Percentiles rank a stretch among this genome's conserved stretches.
phyloP scores from a whole-genome alignment of 2,797 vertebrate genomes.

The Falco biarmicus region DNA sequence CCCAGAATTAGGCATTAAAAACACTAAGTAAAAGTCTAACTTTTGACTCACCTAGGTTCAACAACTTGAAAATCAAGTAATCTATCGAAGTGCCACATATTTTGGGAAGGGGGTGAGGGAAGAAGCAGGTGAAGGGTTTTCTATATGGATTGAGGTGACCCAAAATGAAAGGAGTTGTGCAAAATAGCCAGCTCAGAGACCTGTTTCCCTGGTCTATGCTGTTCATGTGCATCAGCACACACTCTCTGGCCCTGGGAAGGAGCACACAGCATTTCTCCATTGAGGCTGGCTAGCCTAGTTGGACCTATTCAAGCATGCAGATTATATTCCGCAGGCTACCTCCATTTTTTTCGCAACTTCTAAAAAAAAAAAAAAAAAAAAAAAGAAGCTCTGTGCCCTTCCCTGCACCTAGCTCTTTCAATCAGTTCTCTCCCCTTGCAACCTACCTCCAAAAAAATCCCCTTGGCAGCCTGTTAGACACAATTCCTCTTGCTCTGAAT shows the following conservation, averaged over 20 bases:
- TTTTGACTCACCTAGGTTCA: background rate
- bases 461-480: background rate
- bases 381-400: background rate
- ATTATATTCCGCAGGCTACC: background rate
- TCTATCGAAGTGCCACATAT: background rate
- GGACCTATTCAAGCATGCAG: background rate
- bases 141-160: background rate
- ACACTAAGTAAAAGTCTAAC: background rate
- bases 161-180: background rate
- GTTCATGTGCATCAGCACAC: fast-evolving
- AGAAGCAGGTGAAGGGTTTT: background rate
- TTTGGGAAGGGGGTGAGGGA: background rate
- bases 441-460: background rate
- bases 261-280: fast-evolving
- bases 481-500: background rate
- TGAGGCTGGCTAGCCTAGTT: background rate
- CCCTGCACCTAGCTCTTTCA: background rate
- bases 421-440: background rate
- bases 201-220: background rate
- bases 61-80: background rate
- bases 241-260: background rate
- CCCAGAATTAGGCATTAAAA: background rate
- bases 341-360: background rate
- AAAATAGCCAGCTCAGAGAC: background rate
- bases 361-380: too few relatives aligned